These are phyloP conservation scores for Corythornis vintsioides DNA, from an alignment of 2,113 vertebrate genomes.

Conservation along the genomic window DNA sequence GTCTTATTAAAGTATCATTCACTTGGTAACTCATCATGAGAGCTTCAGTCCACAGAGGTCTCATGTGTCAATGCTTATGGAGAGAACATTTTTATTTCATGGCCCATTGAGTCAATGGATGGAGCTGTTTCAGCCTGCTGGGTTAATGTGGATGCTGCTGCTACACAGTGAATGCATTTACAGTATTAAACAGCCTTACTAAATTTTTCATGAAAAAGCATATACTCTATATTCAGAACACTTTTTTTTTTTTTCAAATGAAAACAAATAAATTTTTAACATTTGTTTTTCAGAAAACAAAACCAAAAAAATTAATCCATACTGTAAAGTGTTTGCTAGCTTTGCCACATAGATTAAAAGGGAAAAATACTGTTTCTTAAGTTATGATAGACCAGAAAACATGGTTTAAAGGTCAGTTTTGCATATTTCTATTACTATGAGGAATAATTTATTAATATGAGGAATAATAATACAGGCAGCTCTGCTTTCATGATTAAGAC, in stretches of 20 bases:
- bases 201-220: neutral
- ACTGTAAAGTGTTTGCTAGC: neutral
- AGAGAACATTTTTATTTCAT: conserved; percentile 54
- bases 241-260: neutral
- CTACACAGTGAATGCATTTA: neutral
- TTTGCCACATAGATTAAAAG: neutral
- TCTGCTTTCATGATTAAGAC: neutral
- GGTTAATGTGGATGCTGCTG: conserved; percentile 34
- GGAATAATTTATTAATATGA: neutral
- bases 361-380: neutral
- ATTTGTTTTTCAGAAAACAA: neutral
- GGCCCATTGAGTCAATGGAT: conserved; percentile 32
- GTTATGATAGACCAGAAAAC: neutral
- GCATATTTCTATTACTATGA: neutral
- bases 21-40: neutral
- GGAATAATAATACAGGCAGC: neutral
- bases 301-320: neutral
- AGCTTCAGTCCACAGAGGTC: neutral
- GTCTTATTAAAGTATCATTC: neutral
- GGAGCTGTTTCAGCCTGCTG: conserved; percentile 42
- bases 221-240: neutral
- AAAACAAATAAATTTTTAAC: neutral
- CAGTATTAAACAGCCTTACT: neutral
- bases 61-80: neutral
- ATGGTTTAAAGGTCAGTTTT: neutral